Conservation (phyloP, 1,140 invertebrate species). For the Calliopsis andreniformis region DNA sequence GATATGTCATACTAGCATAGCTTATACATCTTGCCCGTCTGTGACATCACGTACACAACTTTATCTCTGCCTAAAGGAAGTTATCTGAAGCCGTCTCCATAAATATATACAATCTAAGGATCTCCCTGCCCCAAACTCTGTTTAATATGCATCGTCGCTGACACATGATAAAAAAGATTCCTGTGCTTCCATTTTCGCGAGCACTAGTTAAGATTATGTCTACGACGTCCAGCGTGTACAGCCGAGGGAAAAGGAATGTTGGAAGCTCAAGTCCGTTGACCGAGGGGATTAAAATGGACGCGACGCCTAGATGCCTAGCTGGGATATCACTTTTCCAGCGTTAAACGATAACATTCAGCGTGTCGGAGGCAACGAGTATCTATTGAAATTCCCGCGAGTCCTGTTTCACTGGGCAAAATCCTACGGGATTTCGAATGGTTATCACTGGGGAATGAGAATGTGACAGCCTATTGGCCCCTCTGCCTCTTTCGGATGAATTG, state of each 20-base stretch:
- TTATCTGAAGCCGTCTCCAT: no score
- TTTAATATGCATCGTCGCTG: no score
- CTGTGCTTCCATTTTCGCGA: neutral
- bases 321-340: constrained; percentile 33
- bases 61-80: no score
- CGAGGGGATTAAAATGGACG: constrained; percentile 35
- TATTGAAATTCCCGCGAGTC: constrained; percentile 55
- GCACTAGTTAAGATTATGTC: constrained; percentile 19
- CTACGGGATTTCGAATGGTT: constrained; percentile 58
- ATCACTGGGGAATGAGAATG: constrained; percentile 47
- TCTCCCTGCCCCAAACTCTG: no score
- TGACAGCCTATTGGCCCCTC: constrained; percentile 63
- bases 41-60: no score
- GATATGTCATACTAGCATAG: no score
- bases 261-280: neutral
- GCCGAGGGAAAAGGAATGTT: neutral
- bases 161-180: no score
- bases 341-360: constrained; percentile 48
- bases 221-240: neutral
- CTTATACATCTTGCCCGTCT: no score
- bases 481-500: constrained; percentile 60
- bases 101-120: no score
- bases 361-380: constrained; percentile 29
- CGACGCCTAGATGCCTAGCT: constrained; percentile 3
- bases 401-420: constrained; percentile 61